Evolutionary conservation across 2,113 vertebrate genomes (phyloP).

Genomic region (Triplophysa siluroides): DNA sequence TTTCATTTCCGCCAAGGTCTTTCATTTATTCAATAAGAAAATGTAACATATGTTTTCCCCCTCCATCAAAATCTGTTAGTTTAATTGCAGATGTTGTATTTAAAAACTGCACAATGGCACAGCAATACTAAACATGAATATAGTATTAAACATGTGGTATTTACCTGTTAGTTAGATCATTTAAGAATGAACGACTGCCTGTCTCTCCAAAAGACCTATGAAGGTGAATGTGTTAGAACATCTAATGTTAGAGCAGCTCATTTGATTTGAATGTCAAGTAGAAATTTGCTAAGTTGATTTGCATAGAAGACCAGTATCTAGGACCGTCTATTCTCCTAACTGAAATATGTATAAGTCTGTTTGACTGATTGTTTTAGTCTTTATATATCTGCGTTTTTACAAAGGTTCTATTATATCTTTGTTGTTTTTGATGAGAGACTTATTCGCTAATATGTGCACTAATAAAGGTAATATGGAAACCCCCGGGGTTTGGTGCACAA

Average conservation of each 20-base stretch:
- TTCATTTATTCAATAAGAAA: too few species aligned
- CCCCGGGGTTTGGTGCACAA: background rate
- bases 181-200: background rate
- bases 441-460: background rate
- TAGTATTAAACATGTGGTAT: slow-evolving; percentile 1
- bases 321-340: background rate
- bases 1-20: too few species aligned
- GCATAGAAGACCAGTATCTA: background rate
- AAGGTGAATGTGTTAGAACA: background rate
- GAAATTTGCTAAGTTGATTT: background rate
- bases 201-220: background rate
- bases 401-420: too few species aligned
- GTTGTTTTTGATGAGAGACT: background rate
- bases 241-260: background rate
- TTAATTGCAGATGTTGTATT: background rate
- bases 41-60: too few species aligned
- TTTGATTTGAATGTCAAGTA: slow-evolving; percentile 19
- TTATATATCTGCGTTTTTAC: background rate
- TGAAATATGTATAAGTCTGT: background rate
- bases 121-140: background rate
- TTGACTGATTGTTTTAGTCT: background rate
- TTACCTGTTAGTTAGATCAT: background rate
- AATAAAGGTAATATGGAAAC: background rate
- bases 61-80: too few species aligned
- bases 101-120: background rate